These are phyloP conservation scores for Rhyacophila brunnea DNA, from an alignment of 1,140 invertebrate genomes.

Conservation along the genomic window DNA sequence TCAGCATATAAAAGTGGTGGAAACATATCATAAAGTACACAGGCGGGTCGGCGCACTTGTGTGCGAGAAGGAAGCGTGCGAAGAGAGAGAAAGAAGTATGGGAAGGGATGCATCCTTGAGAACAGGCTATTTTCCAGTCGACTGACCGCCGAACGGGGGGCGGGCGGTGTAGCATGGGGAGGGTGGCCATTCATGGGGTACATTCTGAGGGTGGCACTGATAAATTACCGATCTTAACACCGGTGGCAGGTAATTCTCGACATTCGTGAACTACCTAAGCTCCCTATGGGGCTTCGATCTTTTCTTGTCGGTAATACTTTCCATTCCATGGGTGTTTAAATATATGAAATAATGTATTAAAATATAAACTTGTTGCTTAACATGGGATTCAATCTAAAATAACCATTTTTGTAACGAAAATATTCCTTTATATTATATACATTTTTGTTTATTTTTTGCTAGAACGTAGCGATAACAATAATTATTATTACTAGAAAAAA, in stretches of 20 bases:
- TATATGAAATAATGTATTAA: too few species aligned
- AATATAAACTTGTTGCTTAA: too few species aligned
- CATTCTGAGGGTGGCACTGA: constrained; percentile 31
- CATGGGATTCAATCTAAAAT: too few species aligned
- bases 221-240: constrained; percentile 41
- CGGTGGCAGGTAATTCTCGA: constrained; percentile 42
- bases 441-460: too few species aligned
- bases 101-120: constrained; percentile 16
- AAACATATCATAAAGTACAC: constrained; percentile 27
- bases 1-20: constrained; percentile 11
- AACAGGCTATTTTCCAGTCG: constrained; percentile 39
- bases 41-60: too few species aligned
- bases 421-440: too few species aligned
- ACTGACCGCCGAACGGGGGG: constrained; percentile 36
- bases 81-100: constrained; percentile 4
- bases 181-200: constrained; percentile 8
- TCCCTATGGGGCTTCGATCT: too few species aligned
- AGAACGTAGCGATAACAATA: too few species aligned
- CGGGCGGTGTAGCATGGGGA: not conserved
- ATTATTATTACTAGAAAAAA: too few species aligned
- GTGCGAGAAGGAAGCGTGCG: not conserved
- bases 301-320: too few species aligned
- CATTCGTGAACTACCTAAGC: constrained; percentile 18
- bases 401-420: too few species aligned
- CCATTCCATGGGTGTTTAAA: too few species aligned